Conservation (phyloP, 2,888 invertebrate genomes). For the Nomada ruficornis region DNA sequence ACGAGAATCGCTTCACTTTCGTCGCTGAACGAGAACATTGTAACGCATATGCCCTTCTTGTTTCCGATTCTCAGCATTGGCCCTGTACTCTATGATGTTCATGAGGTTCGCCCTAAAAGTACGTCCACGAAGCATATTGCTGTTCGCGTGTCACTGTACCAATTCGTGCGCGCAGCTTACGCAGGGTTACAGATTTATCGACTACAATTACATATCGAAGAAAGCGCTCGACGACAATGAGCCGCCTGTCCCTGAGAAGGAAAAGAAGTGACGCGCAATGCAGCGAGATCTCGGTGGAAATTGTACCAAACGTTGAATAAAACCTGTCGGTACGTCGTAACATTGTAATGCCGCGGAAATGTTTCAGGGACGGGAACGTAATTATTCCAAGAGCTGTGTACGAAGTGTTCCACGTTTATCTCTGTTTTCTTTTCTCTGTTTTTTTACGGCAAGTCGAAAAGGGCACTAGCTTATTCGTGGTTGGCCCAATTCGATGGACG, state of each 20-base stretch:
- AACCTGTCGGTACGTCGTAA: background rate
- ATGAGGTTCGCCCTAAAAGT: slow-evolving; percentile 79
- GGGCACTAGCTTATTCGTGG: slow-evolving; percentile 76
- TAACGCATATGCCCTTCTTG: background rate
- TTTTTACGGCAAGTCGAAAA: slow-evolving; percentile 25
- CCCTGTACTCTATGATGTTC: slow-evolving; percentile 76
- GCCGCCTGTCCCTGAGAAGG: background rate
- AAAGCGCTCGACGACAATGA: background rate
- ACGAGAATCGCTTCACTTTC: slow-evolving; percentile 8
- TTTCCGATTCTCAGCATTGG: slow-evolving; percentile 72
- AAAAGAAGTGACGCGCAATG: background rate
- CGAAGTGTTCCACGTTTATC: background rate
- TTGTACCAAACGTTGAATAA: background rate
- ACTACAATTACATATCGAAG: slow-evolving; percentile 86
- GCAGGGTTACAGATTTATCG: slow-evolving; percentile 88
- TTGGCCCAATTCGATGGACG: slow-evolving; percentile 74
- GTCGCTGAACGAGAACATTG: background rate
- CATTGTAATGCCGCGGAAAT: no score
- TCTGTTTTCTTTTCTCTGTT: slow-evolving; percentile 2
- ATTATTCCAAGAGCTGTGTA: background rate
- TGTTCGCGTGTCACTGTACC: slow-evolving; percentile 78
- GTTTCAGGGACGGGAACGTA: no score
- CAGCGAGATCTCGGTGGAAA: background rate
- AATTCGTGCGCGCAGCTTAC: slow-evolving; percentile 76
- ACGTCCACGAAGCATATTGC: slow-evolving; percentile 76